Base-by-base conservation (phyloP, 2,113 vertebrate genomes). In the Ictalurus punctatus region DNA sequence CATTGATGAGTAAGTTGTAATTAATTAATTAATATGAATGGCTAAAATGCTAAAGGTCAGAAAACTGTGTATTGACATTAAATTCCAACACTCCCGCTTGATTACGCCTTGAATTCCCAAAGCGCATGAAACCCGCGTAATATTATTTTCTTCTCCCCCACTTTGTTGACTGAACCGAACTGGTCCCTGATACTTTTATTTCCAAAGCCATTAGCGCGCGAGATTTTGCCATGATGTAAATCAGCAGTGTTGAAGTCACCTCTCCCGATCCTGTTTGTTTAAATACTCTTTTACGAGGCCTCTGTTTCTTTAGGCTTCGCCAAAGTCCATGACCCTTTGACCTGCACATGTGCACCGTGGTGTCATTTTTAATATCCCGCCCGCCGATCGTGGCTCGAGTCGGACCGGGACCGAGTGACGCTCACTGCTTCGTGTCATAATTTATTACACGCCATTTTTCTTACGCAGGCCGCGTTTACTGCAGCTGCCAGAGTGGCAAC, bases 381-480 rank as follows among this genome's bases (percentile, higher is more conserved):
- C 89, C 86, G 88, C 91, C 88, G 91, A 90, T 86, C 85, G 86
- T 30, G 71, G 69, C 37, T 88, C 87, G 90, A 91, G 91, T 88
- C 85, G 56, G 89, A 65, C 85, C 85, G 86, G 83, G 88, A 76
- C 84, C 83, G 61, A 27, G 90, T 91, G 92, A 91, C 91, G 85
- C 86, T 63, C 86, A 80, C 89, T 91, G 92, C 80, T 90, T 91
- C 88, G 87, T 86, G 95, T 95, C 94, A 95, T 93, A 91, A 93
- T 95, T 94, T 93, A 95, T 95, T 95, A 95, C 9, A 90, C 90
- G 89, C 89, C 92, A 93, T 94, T 94, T 94, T 92, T 94, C 94
- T 91, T 90, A 80, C 89, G 44, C 44, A 0, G 83, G 40, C 85
- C 83, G 73, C 87, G 94, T 95, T 95, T 95, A 95, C 92, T 86